phyloP scores from a whole-genome alignment of 2,888 invertebrate species.

The Mycogona germanica region DNA sequence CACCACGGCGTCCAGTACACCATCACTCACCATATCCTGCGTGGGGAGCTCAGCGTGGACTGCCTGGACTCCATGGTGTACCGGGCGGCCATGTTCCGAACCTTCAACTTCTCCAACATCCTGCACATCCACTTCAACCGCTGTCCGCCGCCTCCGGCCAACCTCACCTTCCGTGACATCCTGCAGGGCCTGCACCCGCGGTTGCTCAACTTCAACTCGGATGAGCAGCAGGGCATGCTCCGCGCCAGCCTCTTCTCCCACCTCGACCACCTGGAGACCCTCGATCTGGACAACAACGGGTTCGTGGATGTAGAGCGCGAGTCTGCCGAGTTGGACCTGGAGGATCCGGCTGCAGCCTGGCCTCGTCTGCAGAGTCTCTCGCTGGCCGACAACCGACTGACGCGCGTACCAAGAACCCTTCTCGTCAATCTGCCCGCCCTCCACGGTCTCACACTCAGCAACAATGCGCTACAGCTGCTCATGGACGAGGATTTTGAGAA shows the following conservation, averaged over 20 bases:
- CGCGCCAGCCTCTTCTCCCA: not conserved
- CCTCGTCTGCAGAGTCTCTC: not conserved
- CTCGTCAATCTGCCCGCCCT: not conserved
- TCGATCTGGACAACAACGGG: not conserved
- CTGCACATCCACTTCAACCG: not conserved
- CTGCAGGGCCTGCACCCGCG: not conserved
- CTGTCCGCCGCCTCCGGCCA: not conserved
- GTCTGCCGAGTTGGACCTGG: too few species aligned
- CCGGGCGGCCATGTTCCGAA: not conserved
- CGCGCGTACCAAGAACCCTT: not conserved
- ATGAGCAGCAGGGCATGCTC: not conserved
- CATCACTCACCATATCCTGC: not conserved
- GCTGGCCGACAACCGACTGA: not conserved
- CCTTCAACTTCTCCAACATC: not conserved
- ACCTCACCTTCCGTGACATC: not conserved
- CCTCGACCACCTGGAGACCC: not conserved
- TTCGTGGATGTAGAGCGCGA: not conserved
- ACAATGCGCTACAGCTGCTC: not conserved
- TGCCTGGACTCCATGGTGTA: not conserved
- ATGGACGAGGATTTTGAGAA: not conserved
- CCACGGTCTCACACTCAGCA: not conserved
- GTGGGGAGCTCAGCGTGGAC: not conserved
- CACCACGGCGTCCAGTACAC: constrained; percentile 3
- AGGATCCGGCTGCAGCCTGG: not conserved
- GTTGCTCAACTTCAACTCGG: not conserved